Evolutionary conservation across 2,888 invertebrate species (phyloP).

Genomic region (Cataglyphis altisquamis): DNA sequence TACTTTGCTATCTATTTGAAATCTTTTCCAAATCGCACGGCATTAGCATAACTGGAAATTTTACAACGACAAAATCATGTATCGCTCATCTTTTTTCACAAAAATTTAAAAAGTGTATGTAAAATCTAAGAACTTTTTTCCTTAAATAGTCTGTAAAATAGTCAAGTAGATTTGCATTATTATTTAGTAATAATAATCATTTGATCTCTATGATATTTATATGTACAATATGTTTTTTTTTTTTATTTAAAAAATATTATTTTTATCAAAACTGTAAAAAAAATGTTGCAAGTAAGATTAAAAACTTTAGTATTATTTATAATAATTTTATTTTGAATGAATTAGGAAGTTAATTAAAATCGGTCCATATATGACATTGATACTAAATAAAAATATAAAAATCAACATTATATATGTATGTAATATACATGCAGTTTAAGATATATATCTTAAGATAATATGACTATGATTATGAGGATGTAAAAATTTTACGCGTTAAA

Average conservation of each 20-base stretch:
- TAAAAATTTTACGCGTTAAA: constrained; percentile 37
- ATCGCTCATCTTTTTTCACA: background rate
- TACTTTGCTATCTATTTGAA: background rate
- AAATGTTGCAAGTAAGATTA: background rate
- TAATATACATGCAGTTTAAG: background rate
- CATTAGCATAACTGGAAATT: constrained; percentile 60
- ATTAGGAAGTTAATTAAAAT: background rate
- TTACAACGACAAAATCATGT: background rate
- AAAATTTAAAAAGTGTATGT: background rate
- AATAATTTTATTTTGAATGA: background rate
- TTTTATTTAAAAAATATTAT: background rate
- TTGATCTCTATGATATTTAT: background rate
- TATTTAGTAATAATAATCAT: background rate
- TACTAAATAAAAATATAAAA: constrained; percentile 4
- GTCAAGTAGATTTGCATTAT: background rate
- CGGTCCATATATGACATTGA: background rate
- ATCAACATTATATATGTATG: constrained; percentile 10
- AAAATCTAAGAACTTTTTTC: background rate
- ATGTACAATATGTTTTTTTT: background rate
- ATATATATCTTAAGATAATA: background rate
- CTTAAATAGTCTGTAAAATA: background rate
- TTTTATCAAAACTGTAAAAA: background rate
- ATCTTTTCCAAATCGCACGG: constrained; percentile 57
- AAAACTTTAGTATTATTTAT: background rate
- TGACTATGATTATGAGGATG: background rate